Conservation (phyloP, 2,888 invertebrate genomes). For the Cerastis rubricosa region DNA sequence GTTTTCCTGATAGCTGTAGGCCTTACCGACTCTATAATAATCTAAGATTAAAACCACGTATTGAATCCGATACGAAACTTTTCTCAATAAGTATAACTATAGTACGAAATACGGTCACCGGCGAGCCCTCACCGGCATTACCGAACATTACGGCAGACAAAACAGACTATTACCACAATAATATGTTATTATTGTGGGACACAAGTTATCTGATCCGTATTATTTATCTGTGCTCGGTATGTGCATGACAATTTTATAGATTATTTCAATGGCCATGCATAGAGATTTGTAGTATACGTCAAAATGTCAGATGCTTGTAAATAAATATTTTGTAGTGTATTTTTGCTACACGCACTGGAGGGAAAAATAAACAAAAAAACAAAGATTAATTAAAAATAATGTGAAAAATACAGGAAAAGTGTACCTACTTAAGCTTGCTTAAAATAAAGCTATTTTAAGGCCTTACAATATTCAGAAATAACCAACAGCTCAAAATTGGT, state of each 20-base stretch:
- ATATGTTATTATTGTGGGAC: slow-evolving; percentile 88
- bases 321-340: too few relatives aligned
- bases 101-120: slow-evolving; percentile 55
- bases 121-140: slow-evolving; percentile 68
- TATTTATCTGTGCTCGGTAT: slow-evolving; percentile 86
- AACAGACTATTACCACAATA: slow-evolving; percentile 84
- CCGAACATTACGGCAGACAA: slow-evolving; percentile 75
- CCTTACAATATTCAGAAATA: too few relatives aligned
- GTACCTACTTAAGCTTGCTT: neutral
- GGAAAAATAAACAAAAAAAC: too few relatives aligned
- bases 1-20: neutral
- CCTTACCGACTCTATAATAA: slow-evolving; percentile 37
- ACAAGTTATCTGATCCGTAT: slow-evolving; percentile 86
- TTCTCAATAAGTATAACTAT: slow-evolving; percentile 61
- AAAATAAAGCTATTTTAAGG: too few relatives aligned
- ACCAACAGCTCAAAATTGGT: too few relatives aligned
- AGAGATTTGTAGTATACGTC: slow-evolving; percentile 70
- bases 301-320: slow-evolving; percentile 3
- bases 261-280: slow-evolving; percentile 84
- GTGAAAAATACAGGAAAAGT: neutral
- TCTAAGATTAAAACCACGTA: slow-evolving; percentile 48
- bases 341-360: too few relatives aligned
- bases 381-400: neutral
- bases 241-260: slow-evolving; percentile 89
- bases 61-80: slow-evolving; percentile 56